A percentile compares a stretch with the other conserved stretches of the same genome.
Evolutionary conservation across 2,888 invertebrate genomes (phyloP).

Genomic region (Polymixis flavicincta): DNA sequence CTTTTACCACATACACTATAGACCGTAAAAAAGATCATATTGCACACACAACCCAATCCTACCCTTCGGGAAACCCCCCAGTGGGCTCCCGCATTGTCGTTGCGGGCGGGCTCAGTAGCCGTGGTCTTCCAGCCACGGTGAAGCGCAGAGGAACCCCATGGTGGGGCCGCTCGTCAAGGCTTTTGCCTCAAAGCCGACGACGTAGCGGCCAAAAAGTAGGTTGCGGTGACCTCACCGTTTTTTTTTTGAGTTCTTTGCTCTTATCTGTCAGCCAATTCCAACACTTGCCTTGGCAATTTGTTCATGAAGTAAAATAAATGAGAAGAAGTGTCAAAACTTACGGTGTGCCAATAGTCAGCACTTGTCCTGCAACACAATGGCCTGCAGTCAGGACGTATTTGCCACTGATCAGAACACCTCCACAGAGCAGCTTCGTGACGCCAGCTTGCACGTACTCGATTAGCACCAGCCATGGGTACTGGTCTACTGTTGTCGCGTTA

Average conservation of each 20-base stretch:
- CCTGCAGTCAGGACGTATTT: conserved; percentile 90
- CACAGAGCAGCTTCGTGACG: conserved; percentile 74
- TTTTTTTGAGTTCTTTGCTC: background rate
- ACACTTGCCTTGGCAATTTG: background rate
- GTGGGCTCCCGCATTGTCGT: too few species aligned
- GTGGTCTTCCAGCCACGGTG: too few species aligned
- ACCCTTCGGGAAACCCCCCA: too few species aligned
- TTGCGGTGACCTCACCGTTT: too few species aligned
- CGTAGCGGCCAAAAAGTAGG: too few species aligned
- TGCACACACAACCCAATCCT: too few species aligned
- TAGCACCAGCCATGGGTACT: conserved; percentile 91
- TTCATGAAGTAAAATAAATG: background rate
- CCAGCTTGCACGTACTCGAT: conserved; percentile 80
- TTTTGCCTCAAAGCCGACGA: too few species aligned
- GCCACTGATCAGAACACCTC: conserved; percentile 87
- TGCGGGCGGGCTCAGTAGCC: too few species aligned
- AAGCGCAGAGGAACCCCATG: too few species aligned
- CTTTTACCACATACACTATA: background rate
- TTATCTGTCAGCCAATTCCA: background rate
- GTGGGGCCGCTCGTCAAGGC: too few species aligned
- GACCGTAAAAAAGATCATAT: background rate
- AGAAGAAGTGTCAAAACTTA: conserved; percentile 73
- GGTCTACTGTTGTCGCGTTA: conserved; percentile 82
- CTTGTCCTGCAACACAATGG: conserved; percentile 86
- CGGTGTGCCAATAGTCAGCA: conserved; percentile 81